phyloP scores from a whole-genome alignment of 1,140 invertebrate genomes.

The Pollicipes pollicipes region DNA sequence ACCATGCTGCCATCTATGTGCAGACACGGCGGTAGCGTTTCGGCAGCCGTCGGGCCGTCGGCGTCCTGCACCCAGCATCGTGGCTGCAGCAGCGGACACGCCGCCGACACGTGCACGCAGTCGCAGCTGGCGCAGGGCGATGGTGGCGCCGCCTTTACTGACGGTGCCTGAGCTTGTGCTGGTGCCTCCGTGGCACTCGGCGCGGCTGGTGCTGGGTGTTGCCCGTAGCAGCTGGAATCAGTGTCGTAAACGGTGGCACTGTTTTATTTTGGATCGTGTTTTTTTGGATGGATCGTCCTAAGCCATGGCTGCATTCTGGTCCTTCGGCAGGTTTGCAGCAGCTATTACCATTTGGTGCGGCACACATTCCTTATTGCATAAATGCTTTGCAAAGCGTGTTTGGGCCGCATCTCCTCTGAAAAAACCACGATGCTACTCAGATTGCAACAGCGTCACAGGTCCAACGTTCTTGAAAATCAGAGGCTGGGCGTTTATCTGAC shows the following conservation, averaged over 20 bases:
- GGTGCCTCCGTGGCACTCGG: neutral
- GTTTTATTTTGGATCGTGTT: neutral
- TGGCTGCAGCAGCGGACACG: neutral
- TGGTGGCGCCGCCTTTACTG: neutral
- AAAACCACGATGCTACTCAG: too few species aligned
- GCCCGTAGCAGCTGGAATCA: neutral
- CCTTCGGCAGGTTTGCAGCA: neutral
- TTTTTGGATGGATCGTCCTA: too few species aligned
- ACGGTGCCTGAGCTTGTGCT: neutral
- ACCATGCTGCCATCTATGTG: neutral
- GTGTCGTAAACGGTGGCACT: too few species aligned
- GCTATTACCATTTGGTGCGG: neutral
- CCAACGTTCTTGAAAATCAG: too few species aligned
- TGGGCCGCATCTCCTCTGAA: too few species aligned
- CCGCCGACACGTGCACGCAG: neutral
- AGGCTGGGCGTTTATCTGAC: too few species aligned
- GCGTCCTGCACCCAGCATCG: neutral
- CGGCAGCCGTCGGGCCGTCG: too few species aligned
- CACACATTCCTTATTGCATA: too few species aligned
- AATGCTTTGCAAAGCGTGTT: too few species aligned
- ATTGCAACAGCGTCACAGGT: too few species aligned
- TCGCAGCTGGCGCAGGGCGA: neutral
- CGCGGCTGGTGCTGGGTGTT: neutral
- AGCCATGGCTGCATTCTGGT: too few species aligned
- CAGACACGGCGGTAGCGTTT: neutral